Evolutionary conservation across 2,888 invertebrate genomes (phyloP), one percentile per base, ranked within the genome.

Genomic region (Ectemnius cavifrons): DNA sequence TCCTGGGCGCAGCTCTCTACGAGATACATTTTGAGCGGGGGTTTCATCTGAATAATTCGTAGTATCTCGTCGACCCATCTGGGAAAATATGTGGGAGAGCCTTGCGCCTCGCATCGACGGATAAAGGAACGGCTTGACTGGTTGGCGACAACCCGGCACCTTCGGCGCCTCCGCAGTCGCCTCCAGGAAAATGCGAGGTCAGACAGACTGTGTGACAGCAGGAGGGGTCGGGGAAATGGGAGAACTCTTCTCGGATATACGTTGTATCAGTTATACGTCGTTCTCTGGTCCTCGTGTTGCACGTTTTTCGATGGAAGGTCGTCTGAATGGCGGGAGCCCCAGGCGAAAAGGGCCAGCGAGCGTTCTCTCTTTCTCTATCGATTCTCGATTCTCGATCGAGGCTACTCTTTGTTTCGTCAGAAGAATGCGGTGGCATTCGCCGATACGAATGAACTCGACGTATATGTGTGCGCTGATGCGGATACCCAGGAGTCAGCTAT

Each of bases 51-150:
- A 85, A 86, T 86, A 83, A 86, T 84, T 85, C 75, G 71, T 78
- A 75, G 80, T 85, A 86, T 86, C 86, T 83, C 82, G 77, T 82
- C 81, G 84, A 86, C 83, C 83, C 80, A 84, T 86, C 86, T 85
- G 52, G 73, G 73, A 74, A 81, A 81, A 84, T 82, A 84, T 82
- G 78, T 80, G 75, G 69, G 78, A 77, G 71, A n/a, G n/a, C n/a
- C 46, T 23, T 47, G 46, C 37, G 20, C 28, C 16, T 37, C 23
- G n/a, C 45, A 11, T 14, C 71, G 65, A 27, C 23, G 46, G 62
- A 80, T 60, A 59, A 57, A 60, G 58, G 45, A 14, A 28, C 60
- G 46, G 57, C 62, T 37, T 52, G 14, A 16, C 52, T 68, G 28
- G 57, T 37, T 61, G 65, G 45, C 49, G 58, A 63, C 62, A 27